Evolutionary conservation across 1,140 invertebrate species (phyloP), one percentile per base, ranked within the genome.

Genomic region (Laupala kohalensis): DNA sequence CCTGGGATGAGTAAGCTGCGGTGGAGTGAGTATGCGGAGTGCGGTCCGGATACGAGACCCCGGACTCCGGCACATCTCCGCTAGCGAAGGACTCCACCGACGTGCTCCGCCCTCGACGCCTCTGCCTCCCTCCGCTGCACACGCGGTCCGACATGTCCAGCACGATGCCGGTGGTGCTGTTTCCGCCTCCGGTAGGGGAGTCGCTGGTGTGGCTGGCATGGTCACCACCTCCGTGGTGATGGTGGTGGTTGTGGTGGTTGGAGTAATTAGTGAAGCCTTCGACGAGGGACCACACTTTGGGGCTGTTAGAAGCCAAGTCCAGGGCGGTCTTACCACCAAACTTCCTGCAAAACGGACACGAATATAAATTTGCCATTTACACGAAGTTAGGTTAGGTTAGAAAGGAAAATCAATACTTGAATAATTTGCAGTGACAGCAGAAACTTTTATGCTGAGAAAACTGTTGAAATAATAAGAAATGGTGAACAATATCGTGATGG

Each of bases 281-380:
- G 71, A 84, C 76, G n/a, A 84, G 70, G 68, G 73, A 75, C 15
- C 82, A 77, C 15, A 87, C 70, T 69, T 80, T 77, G 67, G 80
- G 79, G 70, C 85, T 84, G 28, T 78, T 78, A 25, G 78, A 77
- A 4, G 85, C 83, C 69, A 88, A 75, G 73, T 87, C 84, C 62
- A 85, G 75, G 53, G 85, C 83, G 37, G 83, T 84, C 77, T 80
- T 78, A 19, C 79, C 79, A 65, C 77, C 77, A 78, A 79, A 78
- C 74, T 82, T 82, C 64, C 82, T 83, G 74, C 28, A 25, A 53
- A n/a, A n/a, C n/a, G n/a, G n/a, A n/a, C n/a, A n/a, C n/a, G n/a
- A n/a, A n/a, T n/a, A n/a, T n/a, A n/a, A n/a, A n/a, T n/a, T n/a
- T n/a, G n/a, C n/a, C n/a, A n/a, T n/a, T n/a, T n/a, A n/a, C n/a